Evolutionary conservation across 2,113 vertebrate species (phyloP).

Genomic region (Phyllopteryx taeniolatus): DNA sequence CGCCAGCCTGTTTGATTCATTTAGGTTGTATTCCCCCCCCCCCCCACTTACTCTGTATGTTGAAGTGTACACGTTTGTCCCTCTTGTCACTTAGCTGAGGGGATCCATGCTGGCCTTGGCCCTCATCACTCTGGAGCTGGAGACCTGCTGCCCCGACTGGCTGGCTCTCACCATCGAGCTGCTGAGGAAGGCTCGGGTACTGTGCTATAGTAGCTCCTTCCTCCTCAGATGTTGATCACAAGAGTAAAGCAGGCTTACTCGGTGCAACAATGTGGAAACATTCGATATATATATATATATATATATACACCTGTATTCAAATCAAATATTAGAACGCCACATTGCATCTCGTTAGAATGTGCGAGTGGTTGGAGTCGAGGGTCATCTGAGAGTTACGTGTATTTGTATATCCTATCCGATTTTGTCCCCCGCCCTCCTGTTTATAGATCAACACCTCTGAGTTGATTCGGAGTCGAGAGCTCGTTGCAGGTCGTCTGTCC

Average conservation of each 20-base stretch:
- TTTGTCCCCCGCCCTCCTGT: background rate
- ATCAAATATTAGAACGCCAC: no score
- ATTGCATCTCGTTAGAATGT: background rate
- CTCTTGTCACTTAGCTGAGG: slow-evolving; percentile 75
- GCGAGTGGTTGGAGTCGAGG: background rate
- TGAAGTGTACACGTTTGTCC: slow-evolving; percentile 14
- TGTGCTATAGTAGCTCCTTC: background rate
- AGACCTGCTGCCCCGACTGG: slow-evolving; percentile 94
- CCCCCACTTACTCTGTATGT: background rate
- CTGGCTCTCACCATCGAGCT: slow-evolving; percentile 90
- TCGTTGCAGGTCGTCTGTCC: slow-evolving; percentile 87
- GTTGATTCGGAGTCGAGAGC: slow-evolving; percentile 92
- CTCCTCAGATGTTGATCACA: background rate
- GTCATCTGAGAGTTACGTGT: background rate
- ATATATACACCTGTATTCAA: no score
- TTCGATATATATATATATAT: background rate
- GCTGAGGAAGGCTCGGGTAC: slow-evolving; percentile 90
- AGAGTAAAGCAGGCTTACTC: background rate
- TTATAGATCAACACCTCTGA: slow-evolving; percentile 87
- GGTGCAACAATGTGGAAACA: background rate
- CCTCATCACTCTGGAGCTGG: slow-evolving; percentile 92
- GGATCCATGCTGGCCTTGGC: slow-evolving; percentile 93
- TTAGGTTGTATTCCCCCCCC: background rate
- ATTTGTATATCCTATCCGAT: background rate
- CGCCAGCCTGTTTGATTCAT: background rate